Evolutionary conservation across 2,113 vertebrate species (phyloP).

Genomic region (Burhinus bistriatus): DNA sequence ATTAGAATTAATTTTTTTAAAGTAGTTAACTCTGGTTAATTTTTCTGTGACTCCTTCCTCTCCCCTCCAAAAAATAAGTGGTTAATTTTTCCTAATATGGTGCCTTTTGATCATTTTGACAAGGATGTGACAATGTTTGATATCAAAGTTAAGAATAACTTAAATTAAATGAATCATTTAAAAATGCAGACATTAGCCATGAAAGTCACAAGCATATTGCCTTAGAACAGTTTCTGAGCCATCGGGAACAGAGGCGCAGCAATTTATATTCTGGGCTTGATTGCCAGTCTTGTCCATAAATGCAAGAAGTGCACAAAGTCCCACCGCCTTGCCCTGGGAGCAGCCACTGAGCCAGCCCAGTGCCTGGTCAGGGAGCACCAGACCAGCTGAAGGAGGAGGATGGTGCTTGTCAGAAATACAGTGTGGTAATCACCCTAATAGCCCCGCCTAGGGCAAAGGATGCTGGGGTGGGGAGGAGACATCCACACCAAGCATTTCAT

Average conservation of each 20-base stretch:
- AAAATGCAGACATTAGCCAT: not conserved
- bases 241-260: not conserved
- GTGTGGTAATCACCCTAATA: accelerated
- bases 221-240: not conserved
- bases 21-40: not conserved
- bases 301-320: not conserved
- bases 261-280: not conserved
- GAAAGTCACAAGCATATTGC: not conserved
- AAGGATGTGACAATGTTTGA: not conserved
- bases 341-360: not conserved
- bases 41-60: not conserved
- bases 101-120: not conserved
- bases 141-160: not conserved
- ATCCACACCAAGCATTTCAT: not conserved
- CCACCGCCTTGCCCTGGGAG: not conserved
- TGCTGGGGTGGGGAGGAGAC: not conserved
- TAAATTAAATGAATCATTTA: not conserved
- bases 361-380: not conserved
- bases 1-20: not conserved
- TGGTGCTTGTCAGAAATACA: not conserved
- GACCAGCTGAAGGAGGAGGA: not conserved
- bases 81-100: not conserved
- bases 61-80: not conserved
- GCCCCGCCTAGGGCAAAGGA: not conserved
- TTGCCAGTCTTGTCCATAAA: not conserved